Percentiles rank a stretch among this genome's conserved stretches.
Evolutionary conservation across 2,113 vertebrate genomes (phyloP).

Genomic region (Barbus barbus): DNA sequence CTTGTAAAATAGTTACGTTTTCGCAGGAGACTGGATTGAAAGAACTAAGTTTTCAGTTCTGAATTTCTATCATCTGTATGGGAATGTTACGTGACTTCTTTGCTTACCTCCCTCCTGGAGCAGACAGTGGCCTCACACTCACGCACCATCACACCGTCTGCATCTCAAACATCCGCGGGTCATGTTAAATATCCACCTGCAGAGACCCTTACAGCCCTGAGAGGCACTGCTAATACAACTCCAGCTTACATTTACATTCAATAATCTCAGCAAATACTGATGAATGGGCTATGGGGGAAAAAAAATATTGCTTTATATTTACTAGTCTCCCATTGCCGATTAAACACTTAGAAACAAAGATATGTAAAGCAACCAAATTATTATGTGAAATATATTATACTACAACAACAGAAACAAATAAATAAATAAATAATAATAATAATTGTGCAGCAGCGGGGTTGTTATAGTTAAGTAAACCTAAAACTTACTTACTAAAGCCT

Average conservation of each 20-base stretch:
- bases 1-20: background rate
- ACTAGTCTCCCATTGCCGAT: too few species aligned
- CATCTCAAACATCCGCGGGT: background rate
- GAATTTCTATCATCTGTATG: background rate
- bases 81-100: slow-evolving; percentile 48
- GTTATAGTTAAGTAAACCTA: too few species aligned
- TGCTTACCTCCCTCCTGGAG: slow-evolving; percentile 54
- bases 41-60: background rate
- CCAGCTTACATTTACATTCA: background rate
- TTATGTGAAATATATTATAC: too few species aligned
- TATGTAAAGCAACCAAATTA: too few species aligned
- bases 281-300: background rate
- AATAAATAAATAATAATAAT: too few species aligned
- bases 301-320: background rate
- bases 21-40: background rate
- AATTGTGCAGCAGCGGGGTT: too few species aligned
- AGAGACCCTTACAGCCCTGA: slow-evolving; percentile 3
- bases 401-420: too few species aligned
- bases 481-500: too few species aligned
- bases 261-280: background rate
- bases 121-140: slow-evolving; percentile 57
- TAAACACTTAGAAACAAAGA: background rate
- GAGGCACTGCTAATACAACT: background rate
- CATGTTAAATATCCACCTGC: slow-evolving; percentile 25
- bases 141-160: slow-evolving; percentile 57